phyloP scores from a whole-genome alignment of 2,888 invertebrate species.

The Drymonia ruficornis region DNA sequence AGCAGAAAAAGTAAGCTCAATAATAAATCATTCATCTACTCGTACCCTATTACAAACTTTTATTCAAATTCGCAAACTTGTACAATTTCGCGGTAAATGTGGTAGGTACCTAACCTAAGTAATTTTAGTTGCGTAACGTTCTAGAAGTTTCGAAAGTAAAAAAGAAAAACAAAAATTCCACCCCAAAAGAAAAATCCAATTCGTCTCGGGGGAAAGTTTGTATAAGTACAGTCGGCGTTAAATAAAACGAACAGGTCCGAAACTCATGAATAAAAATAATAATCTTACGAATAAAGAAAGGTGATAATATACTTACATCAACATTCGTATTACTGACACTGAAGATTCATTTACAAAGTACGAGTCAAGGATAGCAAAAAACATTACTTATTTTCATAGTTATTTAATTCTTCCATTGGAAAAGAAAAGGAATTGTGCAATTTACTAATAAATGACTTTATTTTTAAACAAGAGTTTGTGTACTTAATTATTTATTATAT shows the following conservation, averaged over 20 bases:
- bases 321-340: too few relatives aligned
- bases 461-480: too few relatives aligned
- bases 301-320: background rate
- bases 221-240: constrained; percentile 2
- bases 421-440: too few relatives aligned
- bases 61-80: constrained; percentile 28
- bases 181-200: constrained; percentile 7
- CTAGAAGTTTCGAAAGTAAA: constrained; percentile 12
- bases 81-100: constrained; percentile 18
- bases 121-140: constrained; percentile 19
- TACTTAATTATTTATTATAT: too few relatives aligned
- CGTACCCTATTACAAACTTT: constrained; percentile 27
- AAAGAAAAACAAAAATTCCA: constrained; percentile 8
- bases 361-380: too few relatives aligned
- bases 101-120: constrained; percentile 9
- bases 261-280: constrained; percentile 3
- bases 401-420: too few relatives aligned
- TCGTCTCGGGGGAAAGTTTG: background rate
- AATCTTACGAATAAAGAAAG: background rate
- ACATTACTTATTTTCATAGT: too few relatives aligned
- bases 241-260: constrained; percentile 1
- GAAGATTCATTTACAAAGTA: too few relatives aligned
- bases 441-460: too few relatives aligned
- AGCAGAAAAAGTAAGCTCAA: background rate
- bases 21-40: constrained; percentile 23